These are phyloP conservation scores for Phylloscopus trochiloides DNA, from an alignment of 2,113 vertebrate genomes.

Conservation along the genomic window DNA sequence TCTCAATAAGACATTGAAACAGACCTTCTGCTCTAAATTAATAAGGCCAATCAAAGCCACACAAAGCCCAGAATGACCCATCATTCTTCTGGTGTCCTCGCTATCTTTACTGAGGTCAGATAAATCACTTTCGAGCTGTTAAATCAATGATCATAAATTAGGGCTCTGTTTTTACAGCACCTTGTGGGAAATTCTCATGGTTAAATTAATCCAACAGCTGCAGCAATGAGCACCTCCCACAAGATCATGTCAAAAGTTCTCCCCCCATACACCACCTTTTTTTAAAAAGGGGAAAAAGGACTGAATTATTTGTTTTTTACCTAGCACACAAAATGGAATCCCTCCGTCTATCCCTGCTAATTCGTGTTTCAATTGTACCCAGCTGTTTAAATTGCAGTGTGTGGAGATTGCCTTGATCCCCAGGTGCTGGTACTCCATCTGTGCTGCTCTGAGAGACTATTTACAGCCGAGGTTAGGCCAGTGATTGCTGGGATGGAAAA, in stretches of 20 bases:
- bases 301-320: constrained; percentile 33
- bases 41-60: constrained; percentile 68
- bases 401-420: constrained; percentile 64
- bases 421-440: constrained; percentile 73
- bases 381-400: constrained; percentile 65
- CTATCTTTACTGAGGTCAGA: constrained; percentile 70
- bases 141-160: constrained; percentile 79
- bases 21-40: constrained; percentile 64
- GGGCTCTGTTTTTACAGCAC: constrained; percentile 56
- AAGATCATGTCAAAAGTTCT: constrained; percentile 43
- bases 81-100: constrained; percentile 70
- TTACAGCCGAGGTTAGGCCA: constrained; percentile 69
- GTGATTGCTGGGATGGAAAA: constrained; percentile 78
- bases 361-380: constrained; percentile 58
- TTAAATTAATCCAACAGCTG: constrained; percentile 69
- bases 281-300: neutral
- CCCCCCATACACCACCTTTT: neutral
- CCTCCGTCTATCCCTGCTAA: constrained; percentile 18
- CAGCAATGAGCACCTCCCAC: constrained; percentile 45
- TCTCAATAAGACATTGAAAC: constrained; percentile 22
- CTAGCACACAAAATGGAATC: constrained; percentile 32
- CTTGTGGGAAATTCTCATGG: constrained; percentile 65
- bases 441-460: constrained; percentile 63
- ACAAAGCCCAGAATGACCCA: constrained; percentile 50
- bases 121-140: constrained; percentile 79